phyloP scores from a whole-genome alignment of 2,888 invertebrate genomes.

The Hypomecis atomaria region DNA sequence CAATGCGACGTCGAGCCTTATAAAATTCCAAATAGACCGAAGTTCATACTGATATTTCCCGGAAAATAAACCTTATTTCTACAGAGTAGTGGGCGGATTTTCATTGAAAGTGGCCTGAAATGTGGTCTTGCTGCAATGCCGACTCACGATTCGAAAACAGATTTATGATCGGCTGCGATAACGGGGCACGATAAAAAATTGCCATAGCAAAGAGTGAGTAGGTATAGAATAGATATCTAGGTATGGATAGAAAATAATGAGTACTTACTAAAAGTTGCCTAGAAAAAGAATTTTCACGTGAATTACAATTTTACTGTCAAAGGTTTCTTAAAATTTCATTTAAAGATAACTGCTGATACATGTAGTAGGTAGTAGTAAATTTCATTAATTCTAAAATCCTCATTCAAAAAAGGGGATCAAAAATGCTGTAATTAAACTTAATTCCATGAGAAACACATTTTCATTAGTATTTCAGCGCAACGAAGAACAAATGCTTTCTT shows the following conservation, averaged over 20 bases:
- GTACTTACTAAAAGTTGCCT: neutral
- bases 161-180: constrained; percentile 84
- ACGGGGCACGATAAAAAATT: constrained; percentile 83
- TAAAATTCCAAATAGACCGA: constrained; percentile 66
- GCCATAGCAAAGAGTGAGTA: constrained; percentile 67
- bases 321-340: too few species aligned
- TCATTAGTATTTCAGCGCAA: too few species aligned
- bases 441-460: too few species aligned
- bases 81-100: constrained; percentile 61
- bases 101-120: constrained; percentile 53
- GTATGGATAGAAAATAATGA: too few species aligned
- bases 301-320: too few species aligned
- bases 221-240: constrained; percentile 25
- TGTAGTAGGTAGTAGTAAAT: too few species aligned
- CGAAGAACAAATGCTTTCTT: too few species aligned
- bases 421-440: too few species aligned
- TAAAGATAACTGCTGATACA: too few species aligned
- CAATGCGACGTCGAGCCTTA: constrained; percentile 78
- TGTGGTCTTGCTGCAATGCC: constrained; percentile 70
- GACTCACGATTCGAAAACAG: constrained; percentile 83
- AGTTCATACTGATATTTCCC: constrained; percentile 55
- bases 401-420: too few species aligned
- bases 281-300: too few species aligned
- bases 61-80: constrained; percentile 73
- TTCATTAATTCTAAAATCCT: too few species aligned